Percentiles rank a stretch among this genome's conserved stretches.
Evolutionary conservation across 2,797 vertebrate species (phyloP).

Genomic region (Enteromius mattozi): DNA sequence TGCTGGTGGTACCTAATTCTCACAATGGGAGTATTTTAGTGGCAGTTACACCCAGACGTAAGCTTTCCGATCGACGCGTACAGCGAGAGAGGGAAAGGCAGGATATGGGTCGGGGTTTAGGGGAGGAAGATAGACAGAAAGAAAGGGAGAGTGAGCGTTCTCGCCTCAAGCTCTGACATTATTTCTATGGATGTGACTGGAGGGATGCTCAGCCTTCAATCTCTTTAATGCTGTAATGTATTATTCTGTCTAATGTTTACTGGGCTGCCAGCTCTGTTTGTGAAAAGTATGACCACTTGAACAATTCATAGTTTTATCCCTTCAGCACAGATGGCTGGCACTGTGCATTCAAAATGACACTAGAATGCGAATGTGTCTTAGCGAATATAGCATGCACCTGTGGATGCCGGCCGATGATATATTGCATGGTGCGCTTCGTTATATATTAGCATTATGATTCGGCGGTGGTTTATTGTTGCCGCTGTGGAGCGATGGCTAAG

Average conservation of each 20-base stretch:
- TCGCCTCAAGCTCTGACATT: slow-evolving; percentile 53
- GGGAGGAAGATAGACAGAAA: slow-evolving; percentile 19
- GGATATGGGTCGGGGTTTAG: slow-evolving; percentile 12
- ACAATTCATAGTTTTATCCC: slow-evolving; percentile 56
- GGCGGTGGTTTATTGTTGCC: slow-evolving; percentile 7
- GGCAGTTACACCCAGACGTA: slow-evolving; percentile 40
- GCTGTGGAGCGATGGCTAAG: background rate
- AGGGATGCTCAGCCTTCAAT: slow-evolving; percentile 51
- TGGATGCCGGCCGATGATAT: slow-evolving; percentile 42
- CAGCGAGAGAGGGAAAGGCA: background rate
- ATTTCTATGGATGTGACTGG: slow-evolving; percentile 51
- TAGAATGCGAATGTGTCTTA: slow-evolving; percentile 30
- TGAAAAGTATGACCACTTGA: slow-evolving; percentile 52
- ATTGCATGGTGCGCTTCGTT: slow-evolving; percentile 5
- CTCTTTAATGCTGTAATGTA: slow-evolving; percentile 59
- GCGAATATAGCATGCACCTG: slow-evolving; percentile 21
- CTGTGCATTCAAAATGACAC: slow-evolving; percentile 44
- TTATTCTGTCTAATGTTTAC: slow-evolving; percentile 63
- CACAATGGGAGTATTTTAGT: slow-evolving; percentile 28
- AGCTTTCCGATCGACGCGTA: background rate
- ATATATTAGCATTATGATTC: slow-evolving; percentile 37
- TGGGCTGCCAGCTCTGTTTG: slow-evolving; percentile 49
- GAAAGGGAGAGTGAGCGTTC: slow-evolving; percentile 12
- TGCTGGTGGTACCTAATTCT: slow-evolving; percentile 36
- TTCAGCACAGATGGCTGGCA: slow-evolving; percentile 38